phyloP scores from a whole-genome alignment of 1,140 invertebrate genomes.

The Patella vulgata region DNA sequence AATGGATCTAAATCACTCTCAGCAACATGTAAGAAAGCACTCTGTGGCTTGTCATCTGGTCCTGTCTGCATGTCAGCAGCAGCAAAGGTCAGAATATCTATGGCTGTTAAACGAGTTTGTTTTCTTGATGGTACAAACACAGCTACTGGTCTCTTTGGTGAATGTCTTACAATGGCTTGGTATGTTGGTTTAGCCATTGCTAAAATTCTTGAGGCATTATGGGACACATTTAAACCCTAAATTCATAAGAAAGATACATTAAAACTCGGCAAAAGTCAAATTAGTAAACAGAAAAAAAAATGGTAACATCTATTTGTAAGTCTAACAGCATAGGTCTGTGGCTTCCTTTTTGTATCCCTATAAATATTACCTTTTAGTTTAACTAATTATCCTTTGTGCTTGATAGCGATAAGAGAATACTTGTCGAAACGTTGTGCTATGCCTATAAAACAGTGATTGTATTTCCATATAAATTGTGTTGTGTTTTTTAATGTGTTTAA shows the following conservation, averaged over 20 bases:
- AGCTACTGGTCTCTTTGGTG: conserved; percentile 88
- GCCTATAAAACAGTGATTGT: too few species aligned
- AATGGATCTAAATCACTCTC: conserved; percentile 88
- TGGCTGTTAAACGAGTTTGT: conserved; percentile 91
- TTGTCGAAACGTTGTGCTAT: too few species aligned
- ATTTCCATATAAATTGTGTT: too few species aligned
- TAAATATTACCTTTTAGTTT: too few species aligned
- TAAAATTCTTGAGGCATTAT: conserved; percentile 93
- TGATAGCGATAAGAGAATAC: too few species aligned
- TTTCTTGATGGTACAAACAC: conserved; percentile 97
- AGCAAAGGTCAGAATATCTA: conserved; percentile 93
- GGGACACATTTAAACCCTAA: conserved; percentile 95
- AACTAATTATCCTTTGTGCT: too few species aligned
- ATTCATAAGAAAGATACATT: conserved; percentile 22
- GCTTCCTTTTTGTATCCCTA: too few species aligned
- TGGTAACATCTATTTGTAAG: not conserved
- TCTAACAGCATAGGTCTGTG: too few species aligned
- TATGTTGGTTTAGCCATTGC: conserved; percentile 99
- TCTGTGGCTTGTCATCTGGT: conserved; percentile 69
- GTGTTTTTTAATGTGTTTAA: too few species aligned
- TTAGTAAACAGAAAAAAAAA: not conserved
- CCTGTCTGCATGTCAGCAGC: conserved; percentile 84
- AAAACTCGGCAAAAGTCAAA: conserved; percentile 3
- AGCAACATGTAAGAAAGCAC: conserved; percentile 79
- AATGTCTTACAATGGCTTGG: conserved; percentile 90